phyloP scores from a whole-genome alignment of 2,888 invertebrate genomes.

The Ceratothoa steindachneri region DNA sequence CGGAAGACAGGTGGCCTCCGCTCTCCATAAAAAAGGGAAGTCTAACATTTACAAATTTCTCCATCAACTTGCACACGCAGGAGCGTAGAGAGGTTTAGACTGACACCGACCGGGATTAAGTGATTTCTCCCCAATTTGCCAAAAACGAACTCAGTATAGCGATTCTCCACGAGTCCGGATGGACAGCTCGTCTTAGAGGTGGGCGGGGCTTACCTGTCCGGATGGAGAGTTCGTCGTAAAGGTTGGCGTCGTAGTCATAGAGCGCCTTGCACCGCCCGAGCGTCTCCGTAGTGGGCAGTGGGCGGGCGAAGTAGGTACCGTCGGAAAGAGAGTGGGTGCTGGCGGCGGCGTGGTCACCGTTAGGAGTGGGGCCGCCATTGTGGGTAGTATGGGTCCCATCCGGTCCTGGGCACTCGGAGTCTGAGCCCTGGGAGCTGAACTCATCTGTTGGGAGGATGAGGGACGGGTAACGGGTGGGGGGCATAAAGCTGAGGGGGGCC shows the following conservation, averaged over 20 bases:
- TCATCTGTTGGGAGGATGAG: conserved; percentile 61
- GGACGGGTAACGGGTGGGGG: conserved; percentile 46
- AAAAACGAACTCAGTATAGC: too few species aligned
- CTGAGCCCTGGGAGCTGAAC: conserved; percentile 70
- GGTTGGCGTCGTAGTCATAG: conserved; percentile 79
- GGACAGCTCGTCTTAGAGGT: too few species aligned
- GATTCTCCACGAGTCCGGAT: too few species aligned
- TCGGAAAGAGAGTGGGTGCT: conserved; percentile 40
- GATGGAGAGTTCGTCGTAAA: conserved; percentile 78
- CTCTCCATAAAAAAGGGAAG: too few species aligned
- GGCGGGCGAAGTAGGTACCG: conserved; percentile 52
- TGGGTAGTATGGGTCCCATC: conserved; percentile 24
- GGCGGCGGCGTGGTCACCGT: conserved; percentile 1
- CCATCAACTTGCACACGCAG: too few species aligned
- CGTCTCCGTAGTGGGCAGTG: conserved; percentile 54
- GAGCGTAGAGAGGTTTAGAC: too few species aligned
- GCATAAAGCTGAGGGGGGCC: conserved; percentile 30
- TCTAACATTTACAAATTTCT: too few species aligned
- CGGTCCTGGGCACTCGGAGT: conserved; percentile 48
- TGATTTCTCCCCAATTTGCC: too few species aligned
- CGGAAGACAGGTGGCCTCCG: too few species aligned
- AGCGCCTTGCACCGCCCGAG: conserved; percentile 76
- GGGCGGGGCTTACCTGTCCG: conserved; percentile 64
- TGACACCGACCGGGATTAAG: too few species aligned
- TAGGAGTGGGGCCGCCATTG: background rate